Base-by-base conservation (phyloP, 2,797 vertebrate species). In the Enteromius fasciolatus region DNA sequence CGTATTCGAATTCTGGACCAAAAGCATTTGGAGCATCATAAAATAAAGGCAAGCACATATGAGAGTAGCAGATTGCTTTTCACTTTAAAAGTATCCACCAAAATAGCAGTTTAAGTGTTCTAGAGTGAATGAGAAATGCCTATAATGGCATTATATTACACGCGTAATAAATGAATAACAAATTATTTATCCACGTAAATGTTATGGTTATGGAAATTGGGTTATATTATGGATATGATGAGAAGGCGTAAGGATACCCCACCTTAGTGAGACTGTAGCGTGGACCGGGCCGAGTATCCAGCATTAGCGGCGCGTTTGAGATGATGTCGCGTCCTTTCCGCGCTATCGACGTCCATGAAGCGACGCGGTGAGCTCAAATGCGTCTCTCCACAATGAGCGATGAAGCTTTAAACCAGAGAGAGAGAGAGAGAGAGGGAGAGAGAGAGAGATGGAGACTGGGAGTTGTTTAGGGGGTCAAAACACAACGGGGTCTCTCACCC, bases 391-490 rank as follows among this genome's bases (percentile, higher is more conserved):
- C 91, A 89, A 90, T 88, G 93, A 94, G 89, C 88, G 90, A 89
- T 90, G 92, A 87, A 87, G 91, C 92, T 91, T 92, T 93, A 90
- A 89, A 87, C 80, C 82, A 54, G 8, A 83, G 78, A 78, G 85
- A 76, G 81, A 54, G 8, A 83, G 78, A 78, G 85, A 76, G 81
- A 86, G 76, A 86, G 84, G 68, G 85, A 82, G 85, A 86, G 76
- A 86, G 84, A 72, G 85, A 82, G 85, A 80, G 80, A 82, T 87
- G 90, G 90, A 91, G 90, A 91, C 78, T 85, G 91, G 76, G 89
- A 92, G 92, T 92, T 92, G 94, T 93, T 94, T 93, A 80, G 90
- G 92, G 93, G 94, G 94, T 95, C 94, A 95, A 93, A 94, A 93
- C 94, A 90, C 94, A 89, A 91, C 93, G 93, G 93, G 94, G 92